Conservation (phyloP, 2,797 vertebrate genomes). For the Miichthys miiuy region DNA sequence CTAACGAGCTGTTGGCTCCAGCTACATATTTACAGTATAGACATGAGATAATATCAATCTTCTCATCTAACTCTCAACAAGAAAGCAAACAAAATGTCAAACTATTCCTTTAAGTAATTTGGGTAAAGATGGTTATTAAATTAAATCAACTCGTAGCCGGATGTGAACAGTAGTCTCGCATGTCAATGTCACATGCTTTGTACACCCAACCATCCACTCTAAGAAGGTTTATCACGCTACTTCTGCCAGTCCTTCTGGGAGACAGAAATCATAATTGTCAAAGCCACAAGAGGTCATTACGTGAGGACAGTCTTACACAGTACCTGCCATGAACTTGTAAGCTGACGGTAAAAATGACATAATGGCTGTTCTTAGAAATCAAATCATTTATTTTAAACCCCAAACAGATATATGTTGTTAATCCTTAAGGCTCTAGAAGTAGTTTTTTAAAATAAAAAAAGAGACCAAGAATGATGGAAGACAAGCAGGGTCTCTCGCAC, state of each 20-base stretch:
- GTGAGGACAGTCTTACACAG: neutral
- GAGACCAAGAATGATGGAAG: constrained; percentile 5
- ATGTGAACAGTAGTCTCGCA: neutral
- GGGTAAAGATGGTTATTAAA: too few relatives aligned
- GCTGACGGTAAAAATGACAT: neutral
- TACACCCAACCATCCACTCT: neutral
- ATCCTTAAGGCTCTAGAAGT: constrained; percentile 11
- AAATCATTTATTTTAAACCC: neutral
- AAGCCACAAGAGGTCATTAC: neutral
- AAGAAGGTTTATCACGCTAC: neutral
- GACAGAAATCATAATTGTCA: neutral
- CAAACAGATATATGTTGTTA: constrained; percentile 21
- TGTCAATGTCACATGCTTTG: neutral
- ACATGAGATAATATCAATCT: neutral
- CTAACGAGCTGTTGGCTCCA: neutral
- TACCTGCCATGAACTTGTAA: neutral
- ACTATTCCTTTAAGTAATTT: neutral
- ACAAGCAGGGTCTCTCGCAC: constrained; percentile 14
- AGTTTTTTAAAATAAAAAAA: constrained; percentile 5
- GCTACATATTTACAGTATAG: neutral
- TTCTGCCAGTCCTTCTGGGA: constrained; percentile 1
- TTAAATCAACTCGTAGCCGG: neutral
- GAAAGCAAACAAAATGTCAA: neutral
- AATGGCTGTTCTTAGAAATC: constrained; percentile 8
- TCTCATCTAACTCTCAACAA: neutral